Evolutionary conservation across 2,888 invertebrate species (phyloP), one percentile per base, ranked within the genome.

Genomic region (Pseudoips prasinana): DNA sequence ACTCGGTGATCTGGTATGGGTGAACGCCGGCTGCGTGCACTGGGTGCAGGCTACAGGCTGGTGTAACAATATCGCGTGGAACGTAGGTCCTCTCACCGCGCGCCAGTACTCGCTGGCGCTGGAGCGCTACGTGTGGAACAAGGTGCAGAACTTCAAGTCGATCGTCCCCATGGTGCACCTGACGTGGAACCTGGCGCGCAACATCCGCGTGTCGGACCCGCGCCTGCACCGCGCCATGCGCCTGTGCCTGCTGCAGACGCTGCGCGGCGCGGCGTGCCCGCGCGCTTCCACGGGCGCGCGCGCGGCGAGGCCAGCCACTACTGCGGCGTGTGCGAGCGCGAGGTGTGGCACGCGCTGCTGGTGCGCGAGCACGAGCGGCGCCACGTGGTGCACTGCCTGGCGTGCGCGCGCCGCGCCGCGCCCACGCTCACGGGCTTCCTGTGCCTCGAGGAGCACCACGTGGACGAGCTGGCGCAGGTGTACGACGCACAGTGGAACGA

Each of bases 21-120:
- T 99, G 27, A 98, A 98, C 86, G 95, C 98, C 32, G 91, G 93
- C 59, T 96, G 96, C 87, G 96, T 97, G 43, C 97, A 97, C 88
- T 97, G 97, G 97, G 97, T 97, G 40, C 97, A 97, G 85, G 96
- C 97, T 25, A 94, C 95, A 41, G 98, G 98, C 30, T 99, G 98
- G 98, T 99, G 99, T 90, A 99, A 99, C 90, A 99, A 99, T 88
- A 98, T 99, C 64, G 99, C 99, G 0, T 99, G 99, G 99, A 99
- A 99, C 87, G 99, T 99, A 25, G 99, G 99, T 3, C 99, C 99
- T 36, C 89, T 99, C 41, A 98, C 98, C 7, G 95, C 95, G 34
- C 91, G 96, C 22, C 98, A 98, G 86, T 97, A 98, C 87, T 92
- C 95, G 58, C 91, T 98, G 48, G 98, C 97, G 33, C 92, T 98